These are phyloP conservation scores for Hoplostethus atlanticus DNA, from an alignment of 2,797 vertebrate genomes.

Conservation along the genomic window DNA sequence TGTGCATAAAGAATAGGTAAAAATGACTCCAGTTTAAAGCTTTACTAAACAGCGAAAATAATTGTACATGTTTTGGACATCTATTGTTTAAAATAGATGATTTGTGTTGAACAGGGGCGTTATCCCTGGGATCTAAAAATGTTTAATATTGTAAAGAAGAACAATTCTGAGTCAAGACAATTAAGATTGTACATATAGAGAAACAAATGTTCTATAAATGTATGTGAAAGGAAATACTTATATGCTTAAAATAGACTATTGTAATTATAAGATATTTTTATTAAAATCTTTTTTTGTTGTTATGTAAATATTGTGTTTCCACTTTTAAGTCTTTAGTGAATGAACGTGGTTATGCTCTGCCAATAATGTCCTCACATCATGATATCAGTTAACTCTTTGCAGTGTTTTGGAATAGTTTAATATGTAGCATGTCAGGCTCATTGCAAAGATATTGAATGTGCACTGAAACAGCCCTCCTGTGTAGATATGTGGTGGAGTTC, in stretches of 20 bases:
- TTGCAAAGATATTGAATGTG: slow-evolving; percentile 74
- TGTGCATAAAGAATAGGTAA: slow-evolving; percentile 83
- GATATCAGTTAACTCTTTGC: slow-evolving; percentile 75
- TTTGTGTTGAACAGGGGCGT: slow-evolving; percentile 90
- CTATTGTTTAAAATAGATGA: slow-evolving; percentile 99
- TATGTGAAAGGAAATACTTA: slow-evolving; percentile 93
- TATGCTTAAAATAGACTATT: slow-evolving; percentile 99
- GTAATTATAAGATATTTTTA: slow-evolving; percentile 99
- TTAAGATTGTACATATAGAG: slow-evolving; percentile 97
- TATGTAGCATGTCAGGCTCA: slow-evolving; percentile 79
- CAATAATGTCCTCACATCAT: slow-evolving; percentile 81
- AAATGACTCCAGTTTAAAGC: slow-evolving; percentile 90
- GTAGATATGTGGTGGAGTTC: slow-evolving; percentile 65
- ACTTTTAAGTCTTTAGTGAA: slow-evolving; percentile 81
- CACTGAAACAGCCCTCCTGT: slow-evolving; percentile 72
- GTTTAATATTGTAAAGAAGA: slow-evolving; percentile 98
- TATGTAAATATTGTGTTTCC: slow-evolving; percentile 97
- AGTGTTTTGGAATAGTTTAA: slow-evolving; percentile 75
- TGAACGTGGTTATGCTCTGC: slow-evolving; percentile 80
- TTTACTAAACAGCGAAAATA: slow-evolving; percentile 95
- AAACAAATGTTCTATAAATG: slow-evolving; percentile 97
- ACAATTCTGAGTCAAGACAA: slow-evolving; percentile 89
- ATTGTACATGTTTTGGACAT: slow-evolving; percentile 92
- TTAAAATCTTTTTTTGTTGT: slow-evolving; percentile 91
- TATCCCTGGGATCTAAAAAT: slow-evolving; percentile 89